Conservation (phyloP, 1,140 invertebrate genomes). For the Planococcus citri region DNA sequence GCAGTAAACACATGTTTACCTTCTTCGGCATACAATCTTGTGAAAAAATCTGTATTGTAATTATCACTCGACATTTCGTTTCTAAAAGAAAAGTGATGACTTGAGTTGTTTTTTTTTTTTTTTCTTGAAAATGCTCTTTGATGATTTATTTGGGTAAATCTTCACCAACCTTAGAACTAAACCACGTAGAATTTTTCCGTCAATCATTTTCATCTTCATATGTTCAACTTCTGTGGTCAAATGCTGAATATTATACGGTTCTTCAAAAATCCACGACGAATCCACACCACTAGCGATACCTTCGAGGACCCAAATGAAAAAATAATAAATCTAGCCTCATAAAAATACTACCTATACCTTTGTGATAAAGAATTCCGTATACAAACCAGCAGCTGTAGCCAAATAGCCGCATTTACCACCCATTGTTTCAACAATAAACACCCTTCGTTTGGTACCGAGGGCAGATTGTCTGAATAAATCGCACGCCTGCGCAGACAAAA, state of each 20-base stretch:
- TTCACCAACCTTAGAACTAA: constrained; percentile 22
- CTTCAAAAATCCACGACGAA: constrained; percentile 21
- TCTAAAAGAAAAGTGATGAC: background rate
- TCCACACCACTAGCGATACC: constrained; percentile 22
- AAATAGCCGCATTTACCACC: constrained; percentile 22
- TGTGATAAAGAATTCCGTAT: background rate
- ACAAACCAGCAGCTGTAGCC: constrained; percentile 10
- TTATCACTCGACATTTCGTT: constrained; percentile 15
- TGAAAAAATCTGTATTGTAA: constrained; percentile 21
- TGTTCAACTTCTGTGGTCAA: background rate
- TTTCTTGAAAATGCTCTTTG: too few relatives aligned
- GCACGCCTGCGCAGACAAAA: constrained; percentile 13
- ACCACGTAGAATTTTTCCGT: constrained; percentile 12
- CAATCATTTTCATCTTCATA: constrained; percentile 15
- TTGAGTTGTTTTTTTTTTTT: background rate
- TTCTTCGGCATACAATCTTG: constrained; percentile 8
- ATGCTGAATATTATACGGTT: constrained; percentile 13
- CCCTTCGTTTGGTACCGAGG: constrained; percentile 19
- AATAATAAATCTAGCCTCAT: background rate
- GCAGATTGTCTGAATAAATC: constrained; percentile 24
- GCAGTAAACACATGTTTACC: constrained; percentile 17
- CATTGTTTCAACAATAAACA: constrained; percentile 22
- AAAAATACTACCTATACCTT: background rate
- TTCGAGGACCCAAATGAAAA: background rate
- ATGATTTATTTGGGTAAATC: background rate